phyloP scores from a whole-genome alignment of 2,888 invertebrate genomes.

The Lycocerus yunnanus region DNA sequence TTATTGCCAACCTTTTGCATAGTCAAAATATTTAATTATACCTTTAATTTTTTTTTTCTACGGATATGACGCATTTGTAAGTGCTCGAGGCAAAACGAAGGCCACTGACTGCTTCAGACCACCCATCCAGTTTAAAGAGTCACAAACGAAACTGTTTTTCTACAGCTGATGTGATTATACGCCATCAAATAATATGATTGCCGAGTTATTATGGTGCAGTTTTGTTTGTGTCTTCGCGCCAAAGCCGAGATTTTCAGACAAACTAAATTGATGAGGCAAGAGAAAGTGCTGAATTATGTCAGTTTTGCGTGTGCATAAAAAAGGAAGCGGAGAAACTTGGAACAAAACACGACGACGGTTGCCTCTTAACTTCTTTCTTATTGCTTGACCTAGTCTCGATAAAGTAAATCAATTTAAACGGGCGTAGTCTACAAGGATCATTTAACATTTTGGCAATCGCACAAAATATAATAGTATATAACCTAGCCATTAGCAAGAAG shows the following conservation, averaged over 20 bases:
- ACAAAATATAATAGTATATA: neutral
- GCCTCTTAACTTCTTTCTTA: neutral
- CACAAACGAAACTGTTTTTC: constrained; percentile 22
- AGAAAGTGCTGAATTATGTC: neutral
- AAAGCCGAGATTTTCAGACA: neutral
- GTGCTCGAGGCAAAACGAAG: constrained; percentile 27
- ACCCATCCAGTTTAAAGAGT: constrained; percentile 36
- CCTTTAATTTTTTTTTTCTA: neutral
- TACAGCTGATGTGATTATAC: constrained; percentile 19
- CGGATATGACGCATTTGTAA: constrained; percentile 24
- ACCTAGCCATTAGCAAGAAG: neutral
- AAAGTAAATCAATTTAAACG: neutral
- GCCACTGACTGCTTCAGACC: constrained; percentile 32
- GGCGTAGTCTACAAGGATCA: neutral
- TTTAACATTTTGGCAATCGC: neutral
- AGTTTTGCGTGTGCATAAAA: neutral
- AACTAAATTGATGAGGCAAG: neutral
- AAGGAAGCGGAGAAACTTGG: neutral
- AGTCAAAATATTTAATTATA: neutral
- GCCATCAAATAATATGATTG: neutral
- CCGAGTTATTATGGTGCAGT: neutral
- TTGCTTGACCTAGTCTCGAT: neutral
- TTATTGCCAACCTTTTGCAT: neutral
- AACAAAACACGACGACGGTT: neutral
- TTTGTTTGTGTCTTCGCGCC: neutral